Percentiles rank a stretch among this genome's conserved stretches.
phyloP scores from a whole-genome alignment of 23 tunicate genomes.

The Trididemnum nubilum region DNA sequence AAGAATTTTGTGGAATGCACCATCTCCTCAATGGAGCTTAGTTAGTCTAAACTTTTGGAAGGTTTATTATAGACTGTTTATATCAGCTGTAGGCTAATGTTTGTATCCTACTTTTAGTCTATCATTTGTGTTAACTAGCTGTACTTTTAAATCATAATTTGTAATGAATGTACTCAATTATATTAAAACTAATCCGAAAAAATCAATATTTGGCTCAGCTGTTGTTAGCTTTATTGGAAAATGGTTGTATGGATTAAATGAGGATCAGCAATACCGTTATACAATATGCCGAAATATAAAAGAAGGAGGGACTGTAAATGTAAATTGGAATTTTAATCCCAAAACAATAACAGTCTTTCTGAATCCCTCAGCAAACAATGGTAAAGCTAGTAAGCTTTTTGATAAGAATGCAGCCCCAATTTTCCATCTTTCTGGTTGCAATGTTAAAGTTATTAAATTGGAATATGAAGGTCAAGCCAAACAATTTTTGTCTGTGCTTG shows the following conservation, averaged over 20 bases:
- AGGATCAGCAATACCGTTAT: conserved; percentile 51
- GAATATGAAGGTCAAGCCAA: conserved; percentile 88
- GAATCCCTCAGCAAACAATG: conserved; percentile 88
- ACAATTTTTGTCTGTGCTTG: conserved; percentile 64
- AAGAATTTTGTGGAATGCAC: too few species aligned
- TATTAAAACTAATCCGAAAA: conserved; percentile 77
- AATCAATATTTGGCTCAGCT: conserved; percentile 66
- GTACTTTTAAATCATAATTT: too few species aligned
- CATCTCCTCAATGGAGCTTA: too few species aligned
- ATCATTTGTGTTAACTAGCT: too few species aligned
- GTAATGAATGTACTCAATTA: conserved; percentile 37
- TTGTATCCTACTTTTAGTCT: too few species aligned
- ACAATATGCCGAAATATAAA: conserved; percentile 43
- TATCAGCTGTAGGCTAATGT: too few species aligned
- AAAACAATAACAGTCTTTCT: conserved; percentile 69
- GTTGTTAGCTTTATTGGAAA: conserved; percentile 47
- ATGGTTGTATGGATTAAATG: conserved; percentile 41
- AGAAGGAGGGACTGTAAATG: conserved; percentile 24
- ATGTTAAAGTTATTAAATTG: conserved; percentile 52
- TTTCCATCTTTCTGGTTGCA: conserved; percentile 77
- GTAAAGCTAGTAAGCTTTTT: conserved; percentile 76
- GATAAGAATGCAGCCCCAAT: conserved; percentile 88
- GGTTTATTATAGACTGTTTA: too few species aligned
- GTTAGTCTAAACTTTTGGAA: too few species aligned
- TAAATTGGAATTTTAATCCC: conserved; percentile 38